phyloP scores from a whole-genome alignment of 2,888 invertebrate genomes.

The Sphinx pinastri region DNA sequence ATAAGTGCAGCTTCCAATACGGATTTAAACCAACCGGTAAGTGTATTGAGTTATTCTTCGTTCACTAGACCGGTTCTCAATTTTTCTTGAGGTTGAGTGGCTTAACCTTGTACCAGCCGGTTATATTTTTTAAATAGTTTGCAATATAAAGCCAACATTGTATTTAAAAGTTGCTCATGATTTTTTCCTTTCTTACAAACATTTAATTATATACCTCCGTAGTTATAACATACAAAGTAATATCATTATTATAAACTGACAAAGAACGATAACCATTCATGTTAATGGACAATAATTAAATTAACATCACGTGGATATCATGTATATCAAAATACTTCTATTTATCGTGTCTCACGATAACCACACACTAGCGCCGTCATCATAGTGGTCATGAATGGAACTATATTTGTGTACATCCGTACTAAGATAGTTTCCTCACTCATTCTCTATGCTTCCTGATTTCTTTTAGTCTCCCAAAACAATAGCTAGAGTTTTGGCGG shows the following conservation, averaged over 20 bases:
- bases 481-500: no score
- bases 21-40: constrained; percentile 61
- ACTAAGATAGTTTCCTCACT: background rate
- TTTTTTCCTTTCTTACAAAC: no score
- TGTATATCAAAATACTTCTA: background rate
- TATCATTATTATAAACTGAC: no score
- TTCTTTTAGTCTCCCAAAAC: no score
- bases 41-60: constrained; percentile 31
- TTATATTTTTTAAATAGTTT: background rate
- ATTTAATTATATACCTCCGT: no score
- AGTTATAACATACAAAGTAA: no score
- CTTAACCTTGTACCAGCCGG: background rate
- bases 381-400: background rate
- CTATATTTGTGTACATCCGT: background rate
- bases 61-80: background rate
- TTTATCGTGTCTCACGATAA: background rate
- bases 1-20: constrained; percentile 60
- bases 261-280: no score
- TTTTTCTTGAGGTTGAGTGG: background rate
- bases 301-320: no score
- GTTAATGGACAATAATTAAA: no score
- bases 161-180: no score
- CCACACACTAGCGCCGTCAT: background rate
- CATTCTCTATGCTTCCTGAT: no score
- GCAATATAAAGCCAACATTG: background rate